These are phyloP conservation scores for Hypena proboscidalis DNA, from an alignment of 2,888 invertebrate species.

Conservation along the genomic window DNA sequence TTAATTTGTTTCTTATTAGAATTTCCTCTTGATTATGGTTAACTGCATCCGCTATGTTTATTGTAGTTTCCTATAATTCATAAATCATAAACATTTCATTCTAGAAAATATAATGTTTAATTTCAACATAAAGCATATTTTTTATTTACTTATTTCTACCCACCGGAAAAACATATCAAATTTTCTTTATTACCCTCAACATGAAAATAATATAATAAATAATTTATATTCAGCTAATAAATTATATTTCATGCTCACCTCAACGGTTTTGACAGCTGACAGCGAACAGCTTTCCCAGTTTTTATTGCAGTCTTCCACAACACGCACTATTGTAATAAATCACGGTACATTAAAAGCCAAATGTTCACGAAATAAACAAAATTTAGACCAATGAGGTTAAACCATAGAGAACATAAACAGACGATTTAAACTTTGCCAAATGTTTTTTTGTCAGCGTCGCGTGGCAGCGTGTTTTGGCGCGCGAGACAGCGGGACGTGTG, in stretches of 20 bases:
- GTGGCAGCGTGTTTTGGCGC: constrained; percentile 43
- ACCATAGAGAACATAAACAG: constrained; percentile 17
- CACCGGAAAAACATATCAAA: constrained; percentile 27
- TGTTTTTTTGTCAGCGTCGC: constrained; percentile 47
- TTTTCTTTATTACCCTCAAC: no score
- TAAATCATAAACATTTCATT: neutral
- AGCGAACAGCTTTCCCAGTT: constrained; percentile 58
- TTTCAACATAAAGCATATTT: no score
- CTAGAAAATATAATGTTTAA: no score
- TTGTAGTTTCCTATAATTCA: neutral
- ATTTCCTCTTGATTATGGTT: constrained; percentile 16
- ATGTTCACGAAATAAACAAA: constrained; percentile 35
- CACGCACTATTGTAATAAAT: constrained; percentile 59
- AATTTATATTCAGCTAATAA: constrained; percentile 48
- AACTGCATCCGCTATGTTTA: neutral
- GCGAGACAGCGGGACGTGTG: constrained; percentile 50
- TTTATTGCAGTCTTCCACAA: constrained; percentile 53
- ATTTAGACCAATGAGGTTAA: constrained; percentile 18
- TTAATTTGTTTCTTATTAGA: no score
- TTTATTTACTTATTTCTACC: no score
- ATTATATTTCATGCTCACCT: constrained; percentile 65
- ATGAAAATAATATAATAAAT: no score
- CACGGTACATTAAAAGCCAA: constrained; percentile 43
- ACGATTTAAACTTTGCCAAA: constrained; percentile 29
- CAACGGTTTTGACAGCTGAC: constrained; percentile 74